Conservation (phyloP, 2,888 invertebrate genomes). For the Meiosimyza platycephala region DNA sequence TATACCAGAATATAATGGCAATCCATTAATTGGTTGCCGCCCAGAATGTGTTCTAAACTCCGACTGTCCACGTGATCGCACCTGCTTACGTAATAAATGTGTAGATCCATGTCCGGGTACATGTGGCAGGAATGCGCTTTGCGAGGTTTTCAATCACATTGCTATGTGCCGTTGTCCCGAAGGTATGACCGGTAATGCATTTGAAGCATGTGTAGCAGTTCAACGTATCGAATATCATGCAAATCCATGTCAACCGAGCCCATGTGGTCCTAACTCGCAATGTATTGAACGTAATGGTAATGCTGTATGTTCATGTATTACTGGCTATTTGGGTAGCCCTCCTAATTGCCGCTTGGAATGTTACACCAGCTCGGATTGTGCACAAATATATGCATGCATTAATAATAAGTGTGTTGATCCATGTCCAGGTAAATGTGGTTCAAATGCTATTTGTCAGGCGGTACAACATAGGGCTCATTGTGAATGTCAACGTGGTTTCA, state of each 20-base stretch:
- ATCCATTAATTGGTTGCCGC: slow-evolving; percentile 81
- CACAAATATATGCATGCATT: slow-evolving; percentile 76
- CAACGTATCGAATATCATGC: slow-evolving; percentile 59
- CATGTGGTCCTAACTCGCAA: slow-evolving; percentile 78
- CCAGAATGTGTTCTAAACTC: slow-evolving; percentile 85
- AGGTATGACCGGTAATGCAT: slow-evolving; percentile 79
- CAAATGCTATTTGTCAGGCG: slow-evolving; percentile 77
- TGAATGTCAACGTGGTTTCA: slow-evolving; percentile 75
- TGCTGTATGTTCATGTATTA: slow-evolving; percentile 75
- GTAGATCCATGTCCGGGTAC: slow-evolving; percentile 86
- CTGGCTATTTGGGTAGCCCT: slow-evolving; percentile 75
- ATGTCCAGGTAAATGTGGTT: slow-evolving; percentile 79
- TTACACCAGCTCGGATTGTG: slow-evolving; percentile 77
- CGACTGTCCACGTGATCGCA: slow-evolving; percentile 81
- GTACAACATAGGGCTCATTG: slow-evolving; percentile 85
- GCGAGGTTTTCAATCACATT: slow-evolving; percentile 81
- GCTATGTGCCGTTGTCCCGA: slow-evolving; percentile 75
- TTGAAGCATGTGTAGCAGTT: slow-evolving; percentile 72
- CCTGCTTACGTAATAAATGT: slow-evolving; percentile 84
- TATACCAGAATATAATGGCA: slow-evolving; percentile 80
- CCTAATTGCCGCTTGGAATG: slow-evolving; percentile 80
- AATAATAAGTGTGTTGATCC: slow-evolving; percentile 80
- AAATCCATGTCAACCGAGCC: slow-evolving; percentile 76
- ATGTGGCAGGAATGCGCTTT: slow-evolving; percentile 81
- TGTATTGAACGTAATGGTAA: slow-evolving; percentile 75